Percentiles rank a stretch among this genome's conserved stretches.
These are phyloP conservation scores for Bettongia penicillata DNA, from an alignment of 2,113 vertebrate genomes.

Conservation along the genomic window DNA sequence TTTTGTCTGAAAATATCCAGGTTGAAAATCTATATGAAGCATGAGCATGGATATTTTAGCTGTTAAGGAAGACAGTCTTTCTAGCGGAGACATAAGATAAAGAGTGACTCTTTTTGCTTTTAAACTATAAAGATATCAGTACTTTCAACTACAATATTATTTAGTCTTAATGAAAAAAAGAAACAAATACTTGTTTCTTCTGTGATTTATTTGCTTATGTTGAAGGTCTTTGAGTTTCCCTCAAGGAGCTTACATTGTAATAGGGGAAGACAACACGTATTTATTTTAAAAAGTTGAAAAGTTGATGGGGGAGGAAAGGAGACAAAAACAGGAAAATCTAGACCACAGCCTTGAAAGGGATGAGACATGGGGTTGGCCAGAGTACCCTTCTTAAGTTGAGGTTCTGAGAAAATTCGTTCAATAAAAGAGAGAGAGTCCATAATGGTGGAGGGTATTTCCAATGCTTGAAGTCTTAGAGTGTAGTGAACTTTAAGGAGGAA, in stretches of 20 bases:
- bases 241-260: background rate
- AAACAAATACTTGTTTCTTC: background rate
- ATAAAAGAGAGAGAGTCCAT: background rate
- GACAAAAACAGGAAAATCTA: background rate
- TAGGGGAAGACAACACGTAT: background rate
- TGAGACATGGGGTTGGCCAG: background rate
- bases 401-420: background rate
- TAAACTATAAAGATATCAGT: background rate
- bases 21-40: background rate
- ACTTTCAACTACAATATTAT: background rate
- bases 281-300: background rate
- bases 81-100: background rate
- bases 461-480: background rate
- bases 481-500: background rate
- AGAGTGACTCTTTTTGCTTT: background rate
- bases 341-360: background rate
- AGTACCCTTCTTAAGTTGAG: background rate
- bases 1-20: constrained; percentile 6
- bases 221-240: too few species aligned
- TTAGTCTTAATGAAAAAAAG: background rate
- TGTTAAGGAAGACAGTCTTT: background rate
- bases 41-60: background rate
- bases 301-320: background rate
- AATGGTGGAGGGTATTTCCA: background rate
- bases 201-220: too few species aligned